Percentiles rank a stretch among this genome's conserved stretches.
phyloP scores from a whole-genome alignment of 2,888 invertebrate species.

The Hirudinaria manillensis region DNA sequence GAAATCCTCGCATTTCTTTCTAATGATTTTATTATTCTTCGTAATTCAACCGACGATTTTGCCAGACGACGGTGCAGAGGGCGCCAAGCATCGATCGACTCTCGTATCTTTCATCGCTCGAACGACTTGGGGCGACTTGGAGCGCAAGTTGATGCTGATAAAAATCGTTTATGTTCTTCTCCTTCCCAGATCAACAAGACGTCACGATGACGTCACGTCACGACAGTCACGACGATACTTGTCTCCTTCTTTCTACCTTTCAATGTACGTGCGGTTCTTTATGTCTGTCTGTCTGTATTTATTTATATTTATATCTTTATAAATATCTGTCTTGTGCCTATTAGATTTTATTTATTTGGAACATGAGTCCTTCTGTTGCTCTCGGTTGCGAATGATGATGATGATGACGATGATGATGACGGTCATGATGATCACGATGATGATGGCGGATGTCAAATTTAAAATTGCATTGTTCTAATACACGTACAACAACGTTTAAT shows the following conservation, averaged over 20 bases:
- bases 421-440: too few relatives aligned
- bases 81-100: constrained; percentile 3
- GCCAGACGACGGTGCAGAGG: not conserved
- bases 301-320: not conserved
- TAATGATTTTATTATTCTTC: too few relatives aligned
- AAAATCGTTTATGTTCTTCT: constrained; percentile 2
- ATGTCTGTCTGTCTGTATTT: not conserved
- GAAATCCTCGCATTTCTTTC: too few relatives aligned
- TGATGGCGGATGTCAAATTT: too few relatives aligned
- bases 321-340: not conserved
- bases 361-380: not conserved
- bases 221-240: not conserved
- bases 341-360: not conserved
- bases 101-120: constrained; percentile 6
- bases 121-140: not conserved
- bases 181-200: constrained; percentile 6
- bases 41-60: too few relatives aligned
- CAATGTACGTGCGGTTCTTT: not conserved
- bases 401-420: too few relatives aligned
- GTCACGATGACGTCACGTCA: constrained; percentile 12
- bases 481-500: too few relatives aligned
- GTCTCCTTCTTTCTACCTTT: constrained; percentile 1
- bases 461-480: too few relatives aligned
- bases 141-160: not conserved
- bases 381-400: not conserved